These are phyloP conservation scores for Calcarius lapponicus DNA, from an alignment of 2,797 vertebrate genomes.

Conservation along the genomic window DNA sequence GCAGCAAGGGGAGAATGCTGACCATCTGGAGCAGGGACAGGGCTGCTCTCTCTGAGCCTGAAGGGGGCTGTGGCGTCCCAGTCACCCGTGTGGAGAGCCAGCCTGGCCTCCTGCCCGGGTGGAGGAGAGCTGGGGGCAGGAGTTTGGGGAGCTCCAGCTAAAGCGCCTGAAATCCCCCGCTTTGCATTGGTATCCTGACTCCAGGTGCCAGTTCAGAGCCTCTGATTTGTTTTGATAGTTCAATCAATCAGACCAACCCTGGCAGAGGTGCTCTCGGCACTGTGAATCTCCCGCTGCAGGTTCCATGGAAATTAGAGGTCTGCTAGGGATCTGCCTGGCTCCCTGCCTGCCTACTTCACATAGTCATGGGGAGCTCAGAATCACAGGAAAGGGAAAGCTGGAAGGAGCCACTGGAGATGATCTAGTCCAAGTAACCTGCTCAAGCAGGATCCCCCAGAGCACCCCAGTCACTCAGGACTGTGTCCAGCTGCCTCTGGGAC, in stretches of 20 bases:
- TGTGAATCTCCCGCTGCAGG: neutral
- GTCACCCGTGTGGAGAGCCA: neutral
- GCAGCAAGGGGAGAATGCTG: neutral
- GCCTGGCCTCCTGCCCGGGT: neutral
- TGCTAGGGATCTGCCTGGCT: neutral
- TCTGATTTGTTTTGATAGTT: accelerated
- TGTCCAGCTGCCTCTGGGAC: neutral
- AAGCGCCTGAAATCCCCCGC: neutral
- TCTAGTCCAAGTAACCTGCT: neutral
- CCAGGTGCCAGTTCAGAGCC: neutral
- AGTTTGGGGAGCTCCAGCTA: neutral
- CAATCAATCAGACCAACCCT: neutral
- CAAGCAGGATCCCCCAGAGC: neutral
- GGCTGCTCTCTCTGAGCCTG: neutral
- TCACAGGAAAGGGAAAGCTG: neutral
- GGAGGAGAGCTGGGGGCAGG: accelerated
- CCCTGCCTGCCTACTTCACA: neutral
- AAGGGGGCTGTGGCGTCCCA: neutral
- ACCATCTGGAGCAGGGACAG: neutral
- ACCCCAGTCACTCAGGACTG: neutral
- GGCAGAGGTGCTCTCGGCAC: neutral
- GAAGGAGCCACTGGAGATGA: neutral
- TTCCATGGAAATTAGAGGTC: neutral
- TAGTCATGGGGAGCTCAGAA: neutral
- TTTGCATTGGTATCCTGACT: accelerated